Conservation (phyloP, 2,888 invertebrate species). For the Orthosia gothica region DNA sequence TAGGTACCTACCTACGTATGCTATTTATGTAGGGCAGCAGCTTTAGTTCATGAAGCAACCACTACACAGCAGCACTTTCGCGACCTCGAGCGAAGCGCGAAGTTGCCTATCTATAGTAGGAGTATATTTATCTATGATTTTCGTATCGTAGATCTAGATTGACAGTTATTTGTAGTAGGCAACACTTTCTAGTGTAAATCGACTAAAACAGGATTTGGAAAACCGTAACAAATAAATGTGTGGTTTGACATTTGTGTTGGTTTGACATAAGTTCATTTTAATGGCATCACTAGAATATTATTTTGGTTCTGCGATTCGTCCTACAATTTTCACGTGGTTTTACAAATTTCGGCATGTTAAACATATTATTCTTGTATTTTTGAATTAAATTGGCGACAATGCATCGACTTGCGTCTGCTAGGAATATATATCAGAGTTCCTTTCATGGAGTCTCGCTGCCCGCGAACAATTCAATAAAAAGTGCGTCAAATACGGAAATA, state of each 20-base stretch:
- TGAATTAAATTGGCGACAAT: constrained; percentile 78
- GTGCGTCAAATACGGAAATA: constrained; percentile 76
- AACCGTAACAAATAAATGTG: background rate
- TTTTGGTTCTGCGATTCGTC: constrained; percentile 73
- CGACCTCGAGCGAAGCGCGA: too few relatives aligned
- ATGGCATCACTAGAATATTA: constrained; percentile 61
- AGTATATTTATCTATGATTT: too few relatives aligned
- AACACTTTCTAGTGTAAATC: constrained; percentile 39
- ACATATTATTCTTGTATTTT: constrained; percentile 66
- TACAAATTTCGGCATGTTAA: constrained; percentile 78
- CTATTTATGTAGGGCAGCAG: too few relatives aligned
- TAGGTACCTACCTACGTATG: too few relatives aligned
- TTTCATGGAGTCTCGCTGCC: constrained; percentile 80
- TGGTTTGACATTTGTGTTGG: constrained; percentile 16
- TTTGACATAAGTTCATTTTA: constrained; percentile 24
- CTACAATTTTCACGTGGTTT: constrained; percentile 85
- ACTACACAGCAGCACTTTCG: too few relatives aligned
- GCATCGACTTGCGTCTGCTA: constrained; percentile 87
- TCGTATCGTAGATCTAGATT: too few relatives aligned
- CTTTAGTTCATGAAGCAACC: too few relatives aligned
- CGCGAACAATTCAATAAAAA: constrained; percentile 74
- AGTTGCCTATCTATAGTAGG: too few relatives aligned
- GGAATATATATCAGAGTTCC: constrained; percentile 85
- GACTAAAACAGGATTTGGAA: constrained; percentile 12
- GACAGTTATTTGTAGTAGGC: constrained; percentile 43